Percentiles rank a stretch among this genome's conserved stretches.
These are phyloP conservation scores for Nesogale talazaci DNA, from an alignment of 2,113 vertebrate genomes.

Conservation along the genomic window DNA sequence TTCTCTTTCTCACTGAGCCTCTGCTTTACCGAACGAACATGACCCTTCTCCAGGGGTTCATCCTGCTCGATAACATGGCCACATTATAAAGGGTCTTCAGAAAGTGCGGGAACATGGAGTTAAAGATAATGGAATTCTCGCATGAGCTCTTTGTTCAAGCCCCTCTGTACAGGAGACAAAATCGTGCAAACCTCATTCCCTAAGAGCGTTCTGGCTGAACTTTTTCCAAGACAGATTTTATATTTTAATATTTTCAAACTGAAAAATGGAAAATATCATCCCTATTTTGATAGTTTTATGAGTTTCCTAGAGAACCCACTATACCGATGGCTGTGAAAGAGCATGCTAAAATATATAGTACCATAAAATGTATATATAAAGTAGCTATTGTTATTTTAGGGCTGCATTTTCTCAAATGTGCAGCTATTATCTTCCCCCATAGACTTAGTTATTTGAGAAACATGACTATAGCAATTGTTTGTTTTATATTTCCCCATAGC, in stretches of 20 bases:
- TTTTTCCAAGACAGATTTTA: neutral
- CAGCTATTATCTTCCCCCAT: constrained; percentile 61
- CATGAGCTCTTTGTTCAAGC: no score
- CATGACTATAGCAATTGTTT: constrained; percentile 49
- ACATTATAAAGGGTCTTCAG: no score
- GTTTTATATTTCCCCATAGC: constrained; percentile 70
- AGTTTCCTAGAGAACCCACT: neutral
- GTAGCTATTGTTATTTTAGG: constrained; percentile 53
- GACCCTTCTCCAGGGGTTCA: neutral
- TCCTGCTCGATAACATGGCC: neutral
- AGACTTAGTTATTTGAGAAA: constrained; percentile 57
- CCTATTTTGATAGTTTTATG: constrained; percentile 34
- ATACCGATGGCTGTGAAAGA: constrained; percentile 47
- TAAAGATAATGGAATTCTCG: no score
- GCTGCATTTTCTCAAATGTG: constrained; percentile 52
- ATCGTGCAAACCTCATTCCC: neutral
- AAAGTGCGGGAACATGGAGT: no score
- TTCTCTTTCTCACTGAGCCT: neutral
- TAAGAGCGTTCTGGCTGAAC: neutral
- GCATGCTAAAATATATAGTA: constrained; percentile 52
- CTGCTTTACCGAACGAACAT: neutral
- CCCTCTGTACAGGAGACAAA: neutral
- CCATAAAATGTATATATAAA: constrained; percentile 50
- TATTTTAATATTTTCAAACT: constrained; percentile 53
- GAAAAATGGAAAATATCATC: constrained; percentile 42